phyloP scores from a whole-genome alignment of 2,797 vertebrate genomes.

The Hippocampus kuda region DNA sequence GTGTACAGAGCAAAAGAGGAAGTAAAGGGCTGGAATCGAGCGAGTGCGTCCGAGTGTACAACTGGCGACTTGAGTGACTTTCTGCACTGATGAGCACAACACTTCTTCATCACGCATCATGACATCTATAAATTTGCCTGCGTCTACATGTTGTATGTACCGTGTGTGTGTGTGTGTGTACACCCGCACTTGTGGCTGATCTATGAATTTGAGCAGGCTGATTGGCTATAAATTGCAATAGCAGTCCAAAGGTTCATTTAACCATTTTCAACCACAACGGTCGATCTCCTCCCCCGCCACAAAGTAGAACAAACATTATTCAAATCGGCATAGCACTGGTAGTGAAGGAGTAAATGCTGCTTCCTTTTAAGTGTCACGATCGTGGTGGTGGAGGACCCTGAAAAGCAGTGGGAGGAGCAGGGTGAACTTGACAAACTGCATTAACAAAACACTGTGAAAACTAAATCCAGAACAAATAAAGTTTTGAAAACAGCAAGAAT shows the following conservation, averaged over 20 bases:
- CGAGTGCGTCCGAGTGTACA: not conserved
- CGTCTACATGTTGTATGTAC: not conserved
- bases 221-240: not conserved
- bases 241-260: not conserved
- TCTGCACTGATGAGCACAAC: not conserved
- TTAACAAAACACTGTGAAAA: too few species aligned
- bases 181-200: not conserved
- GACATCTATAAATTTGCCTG: not conserved
- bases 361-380: too few species aligned
- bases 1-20: not conserved
- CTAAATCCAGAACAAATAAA: too few species aligned
- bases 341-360: not conserved
- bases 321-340: not conserved
- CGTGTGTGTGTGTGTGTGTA: not conserved
- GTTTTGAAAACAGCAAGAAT: too few species aligned
- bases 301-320: not conserved
- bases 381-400: too few species aligned
- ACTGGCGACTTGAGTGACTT: not conserved
- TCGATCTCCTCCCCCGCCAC: not conserved
- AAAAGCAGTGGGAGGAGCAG: too few species aligned
- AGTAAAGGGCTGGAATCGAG: not conserved
- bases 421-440: too few species aligned
- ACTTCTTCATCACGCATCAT: not conserved
- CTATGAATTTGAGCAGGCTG: not conserved
- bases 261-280: not conserved